Percentiles rank a stretch among this genome's conserved stretches.
Evolutionary conservation across 2,113 vertebrate species (phyloP).

Genomic region (Xenotilapia caudafasciata): DNA sequence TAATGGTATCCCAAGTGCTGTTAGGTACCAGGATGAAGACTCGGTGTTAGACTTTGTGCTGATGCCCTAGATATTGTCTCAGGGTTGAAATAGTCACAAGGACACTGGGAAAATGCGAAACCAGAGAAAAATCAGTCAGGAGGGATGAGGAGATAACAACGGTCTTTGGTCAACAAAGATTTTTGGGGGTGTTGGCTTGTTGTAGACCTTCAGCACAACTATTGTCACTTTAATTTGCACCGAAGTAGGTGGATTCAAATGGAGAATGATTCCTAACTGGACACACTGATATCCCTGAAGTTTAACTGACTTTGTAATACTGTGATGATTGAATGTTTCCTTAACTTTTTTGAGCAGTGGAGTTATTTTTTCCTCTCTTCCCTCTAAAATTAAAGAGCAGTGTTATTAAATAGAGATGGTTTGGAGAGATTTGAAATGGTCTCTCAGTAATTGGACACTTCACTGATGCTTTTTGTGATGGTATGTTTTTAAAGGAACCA

Average conservation of each 20-base stretch:
- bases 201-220: not conserved
- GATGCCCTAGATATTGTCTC: not conserved
- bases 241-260: not conserved
- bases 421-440: not conserved
- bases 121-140: not conserved
- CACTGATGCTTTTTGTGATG: not conserved
- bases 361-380: not conserved
- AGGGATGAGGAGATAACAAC: not conserved
- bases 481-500: constrained; percentile 1
- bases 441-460: not conserved
- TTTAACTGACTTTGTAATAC: not conserved
- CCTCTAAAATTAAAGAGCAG: constrained; percentile 25
- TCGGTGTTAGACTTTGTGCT: not conserved
- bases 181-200: not conserved
- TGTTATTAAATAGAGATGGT: constrained; percentile 9
- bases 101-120: not conserved
- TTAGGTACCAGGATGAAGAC: not conserved
- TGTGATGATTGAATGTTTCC: not conserved
- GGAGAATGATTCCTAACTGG: not conserved
- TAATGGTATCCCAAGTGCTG: not conserved
- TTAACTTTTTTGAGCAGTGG: not conserved
- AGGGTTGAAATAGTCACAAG: not conserved
- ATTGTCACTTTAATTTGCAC: not conserved
- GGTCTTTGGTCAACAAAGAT: not conserved
- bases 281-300: not conserved